Evolutionary conservation across 2,797 vertebrate species (phyloP).

Genomic region (Chiloscyllium punctatum): DNA sequence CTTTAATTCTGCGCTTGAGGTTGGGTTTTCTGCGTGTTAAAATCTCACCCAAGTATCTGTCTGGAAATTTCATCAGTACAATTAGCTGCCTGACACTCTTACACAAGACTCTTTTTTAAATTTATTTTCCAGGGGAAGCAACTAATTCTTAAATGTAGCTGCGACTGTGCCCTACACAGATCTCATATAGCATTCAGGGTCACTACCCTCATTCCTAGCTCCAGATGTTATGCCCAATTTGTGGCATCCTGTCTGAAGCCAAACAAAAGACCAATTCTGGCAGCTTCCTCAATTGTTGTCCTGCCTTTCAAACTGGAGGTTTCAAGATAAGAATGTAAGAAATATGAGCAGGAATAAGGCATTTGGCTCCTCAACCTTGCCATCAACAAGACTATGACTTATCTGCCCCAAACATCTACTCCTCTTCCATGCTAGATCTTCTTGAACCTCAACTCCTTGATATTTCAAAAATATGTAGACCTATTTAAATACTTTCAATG

Average conservation of each 20-base stretch:
- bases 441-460: no score
- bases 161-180: not conserved
- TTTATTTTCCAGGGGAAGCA: not conserved
- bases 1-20: no score
- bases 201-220: not conserved
- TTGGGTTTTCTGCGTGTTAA: no score
- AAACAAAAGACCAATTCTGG: not conserved
- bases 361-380: no score
- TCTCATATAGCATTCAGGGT: not conserved
- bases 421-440: no score
- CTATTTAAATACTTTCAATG: no score
- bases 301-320: not conserved
- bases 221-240: not conserved
- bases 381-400: no score
- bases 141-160: not conserved
- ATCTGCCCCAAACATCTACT: no score
- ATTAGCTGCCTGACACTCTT: not conserved
- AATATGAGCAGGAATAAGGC: no score
- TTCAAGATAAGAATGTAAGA: no score
- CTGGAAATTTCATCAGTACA: not conserved
- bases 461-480: no score
- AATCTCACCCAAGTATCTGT: not conserved
- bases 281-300: not conserved
- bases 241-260: not conserved
- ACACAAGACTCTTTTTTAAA: not conserved